These are phyloP conservation scores for Anas flavirostris DNA, from an alignment of 2,797 vertebrate species.

Conservation along the genomic window DNA sequence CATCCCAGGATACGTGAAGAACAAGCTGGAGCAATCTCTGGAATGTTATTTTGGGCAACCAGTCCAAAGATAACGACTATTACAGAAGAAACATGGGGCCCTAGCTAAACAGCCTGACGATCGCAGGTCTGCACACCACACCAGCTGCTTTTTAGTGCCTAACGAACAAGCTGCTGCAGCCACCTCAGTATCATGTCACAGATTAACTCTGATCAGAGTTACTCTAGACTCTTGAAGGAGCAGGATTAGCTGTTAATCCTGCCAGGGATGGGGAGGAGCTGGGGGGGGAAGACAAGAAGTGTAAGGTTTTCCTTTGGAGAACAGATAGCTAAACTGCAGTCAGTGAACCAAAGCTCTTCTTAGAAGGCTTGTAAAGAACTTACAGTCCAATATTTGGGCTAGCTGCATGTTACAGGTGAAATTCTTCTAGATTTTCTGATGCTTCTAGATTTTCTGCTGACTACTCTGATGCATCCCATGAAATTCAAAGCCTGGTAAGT, in stretches of 20 bases:
- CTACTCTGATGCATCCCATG: neutral
- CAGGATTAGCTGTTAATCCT: neutral
- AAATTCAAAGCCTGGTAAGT: neutral
- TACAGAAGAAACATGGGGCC: neutral
- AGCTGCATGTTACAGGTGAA: neutral
- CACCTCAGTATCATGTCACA: neutral
- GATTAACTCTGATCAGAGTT: neutral
- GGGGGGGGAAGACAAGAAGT: neutral
- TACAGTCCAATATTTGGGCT: neutral
- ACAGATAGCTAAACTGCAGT: neutral
- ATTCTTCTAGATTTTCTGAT: neutral
- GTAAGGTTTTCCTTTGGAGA: neutral
- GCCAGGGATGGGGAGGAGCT: neutral
- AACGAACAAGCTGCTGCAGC: neutral
- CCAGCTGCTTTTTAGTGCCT: neutral
- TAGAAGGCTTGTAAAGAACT: neutral
- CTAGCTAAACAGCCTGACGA: neutral
- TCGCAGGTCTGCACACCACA: neutral
- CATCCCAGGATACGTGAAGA: neutral
- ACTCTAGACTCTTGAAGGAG: neutral
- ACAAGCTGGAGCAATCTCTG: neutral
- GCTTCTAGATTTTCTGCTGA: neutral
- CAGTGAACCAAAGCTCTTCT: neutral
- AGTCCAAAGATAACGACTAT: neutral
- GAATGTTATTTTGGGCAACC: conserved; percentile 33